These are phyloP conservation scores for Bombus difficillimus DNA, from an alignment of 1,140 invertebrate genomes.

Conservation along the genomic window DNA sequence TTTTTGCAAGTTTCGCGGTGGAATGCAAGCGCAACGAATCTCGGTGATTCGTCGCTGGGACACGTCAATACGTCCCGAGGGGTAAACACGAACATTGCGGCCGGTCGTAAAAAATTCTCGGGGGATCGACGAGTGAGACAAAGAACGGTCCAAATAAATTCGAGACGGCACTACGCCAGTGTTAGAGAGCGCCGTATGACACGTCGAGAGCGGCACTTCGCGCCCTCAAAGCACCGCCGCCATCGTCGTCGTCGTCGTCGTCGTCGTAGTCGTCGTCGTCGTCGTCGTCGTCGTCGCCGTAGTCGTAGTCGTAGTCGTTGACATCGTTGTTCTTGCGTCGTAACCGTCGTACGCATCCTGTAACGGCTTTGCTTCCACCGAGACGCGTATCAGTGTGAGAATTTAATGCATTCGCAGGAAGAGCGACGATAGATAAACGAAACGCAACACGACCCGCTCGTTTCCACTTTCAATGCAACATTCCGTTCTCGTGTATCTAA, in stretches of 20 bases:
- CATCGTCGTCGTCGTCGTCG: slow-evolving; percentile 43
- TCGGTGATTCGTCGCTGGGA: not conserved
- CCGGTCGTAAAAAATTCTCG: not conserved
- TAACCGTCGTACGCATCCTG: slow-evolving; percentile 37
- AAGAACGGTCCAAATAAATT: slow-evolving; percentile 54
- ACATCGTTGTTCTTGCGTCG: slow-evolving; percentile 7
- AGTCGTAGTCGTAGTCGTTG: slow-evolving; percentile 16
- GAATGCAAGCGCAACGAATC: not conserved
- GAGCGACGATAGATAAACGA: slow-evolving; percentile 42
- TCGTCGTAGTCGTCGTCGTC: slow-evolving; percentile 9
- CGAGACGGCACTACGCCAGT: slow-evolving; percentile 53
- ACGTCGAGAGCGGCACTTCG: slow-evolving; percentile 70
- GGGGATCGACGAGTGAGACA: slow-evolving; percentile 4
- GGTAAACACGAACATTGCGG: not conserved
- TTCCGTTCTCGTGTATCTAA: not conserved
- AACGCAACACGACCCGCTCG: slow-evolving; percentile 14
- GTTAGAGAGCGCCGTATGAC: slow-evolving; percentile 61
- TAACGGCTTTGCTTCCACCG: slow-evolving; percentile 45
- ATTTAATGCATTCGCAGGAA: slow-evolving; percentile 69
- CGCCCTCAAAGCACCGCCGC: slow-evolving; percentile 71
- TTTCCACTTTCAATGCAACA: slow-evolving; percentile 4
- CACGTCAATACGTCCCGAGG: not conserved
- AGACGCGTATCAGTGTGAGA: slow-evolving; percentile 56
- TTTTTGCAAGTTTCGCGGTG: not conserved
- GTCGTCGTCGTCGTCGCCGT: slow-evolving; percentile 25